Evolutionary conservation across 1,140 invertebrate genomes (phyloP), one percentile per base, ranked within the genome.

Genomic region (Drosophila sp.): DNA sequence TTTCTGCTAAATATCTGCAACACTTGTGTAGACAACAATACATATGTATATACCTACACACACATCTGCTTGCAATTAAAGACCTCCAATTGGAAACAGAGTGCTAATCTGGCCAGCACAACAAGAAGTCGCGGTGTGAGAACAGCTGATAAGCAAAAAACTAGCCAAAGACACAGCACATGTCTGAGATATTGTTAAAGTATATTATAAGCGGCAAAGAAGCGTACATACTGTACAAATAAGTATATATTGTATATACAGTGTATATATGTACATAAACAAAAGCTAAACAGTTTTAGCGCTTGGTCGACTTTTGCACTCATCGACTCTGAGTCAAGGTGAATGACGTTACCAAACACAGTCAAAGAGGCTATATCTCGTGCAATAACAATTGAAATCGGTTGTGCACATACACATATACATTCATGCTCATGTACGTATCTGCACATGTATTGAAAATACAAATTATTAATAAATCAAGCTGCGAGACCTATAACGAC

Each of bases 391-490:
- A 65, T 50, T 34, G 40, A 65, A 64, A 51, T 41, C 43, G 51
- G 36, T 46, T 34, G 41, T 25, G 53, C 56, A 59, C 14, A 53
- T 46, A 65, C 32, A 63, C 13, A 57, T 46, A 57, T 59, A 38
- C 14, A 50, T 18, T 36, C 18, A 14, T 41, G 61, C 50, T 41
- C 18, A 14, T 11, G 61, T 16, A 53, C n/a, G n/a, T 50, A 25
- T 34, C 11, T 50, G 18, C 40, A 50, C 29, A 43, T 25, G 29
- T 61, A 67, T 73, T 59, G 21, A 11, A 48, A 67, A 61, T 73
- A 56, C 46, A 72, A 78, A 87, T 82, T 86, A 87, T 87, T 86
- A 87, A 87, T 86, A 86, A 82, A 87, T 78, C 78, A 78, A 87
- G 75, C 67, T 78, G 14, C 25, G 61, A 56, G 57, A 57, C 57